These are phyloP conservation scores for Cetonia aurata DNA, from an alignment of 2,888 invertebrate species.

Conservation along the genomic window DNA sequence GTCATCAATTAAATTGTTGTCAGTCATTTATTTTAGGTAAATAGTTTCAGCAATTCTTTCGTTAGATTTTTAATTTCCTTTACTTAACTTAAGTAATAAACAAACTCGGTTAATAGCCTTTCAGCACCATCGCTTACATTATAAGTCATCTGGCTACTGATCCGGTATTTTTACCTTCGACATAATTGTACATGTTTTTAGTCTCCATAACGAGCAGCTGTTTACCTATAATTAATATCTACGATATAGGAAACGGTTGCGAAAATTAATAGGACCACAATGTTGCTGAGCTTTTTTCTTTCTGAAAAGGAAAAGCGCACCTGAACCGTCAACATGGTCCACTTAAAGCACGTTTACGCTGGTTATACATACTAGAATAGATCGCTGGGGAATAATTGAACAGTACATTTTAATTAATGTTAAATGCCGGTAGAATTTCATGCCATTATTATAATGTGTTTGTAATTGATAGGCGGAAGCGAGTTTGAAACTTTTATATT, in stretches of 20 bases:
- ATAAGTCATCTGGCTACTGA: constrained; percentile 17
- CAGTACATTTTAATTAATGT: neutral
- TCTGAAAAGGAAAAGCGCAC: constrained; percentile 10
- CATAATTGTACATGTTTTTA: constrained; percentile 36
- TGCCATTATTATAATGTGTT: too few relatives aligned
- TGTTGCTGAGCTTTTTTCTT: neutral
- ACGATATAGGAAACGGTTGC: constrained; percentile 22
- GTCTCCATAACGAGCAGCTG: constrained; percentile 18
- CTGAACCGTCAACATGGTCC: constrained; percentile 13
- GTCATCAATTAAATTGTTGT: too few relatives aligned
- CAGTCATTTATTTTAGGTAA: too few relatives aligned
- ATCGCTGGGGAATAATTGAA: constrained; percentile 21
- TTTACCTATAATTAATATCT: constrained; percentile 30
- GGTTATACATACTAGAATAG: neutral
- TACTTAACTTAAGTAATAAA: constrained; percentile 5
- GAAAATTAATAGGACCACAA: constrained; percentile 28
- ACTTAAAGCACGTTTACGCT: constrained; percentile 5
- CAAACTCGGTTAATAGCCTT: constrained; percentile 7
- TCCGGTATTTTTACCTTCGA: constrained; percentile 15
- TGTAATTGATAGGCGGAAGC: too few relatives aligned
- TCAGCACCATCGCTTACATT: constrained; percentile 20
- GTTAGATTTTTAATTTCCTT: too few relatives aligned
- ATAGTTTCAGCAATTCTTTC: too few relatives aligned
- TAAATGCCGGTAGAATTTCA: too few relatives aligned
- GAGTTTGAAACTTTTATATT: too few relatives aligned